phyloP scores from a whole-genome alignment of 2,797 vertebrate genomes.

The Labroides dimidiatus region DNA sequence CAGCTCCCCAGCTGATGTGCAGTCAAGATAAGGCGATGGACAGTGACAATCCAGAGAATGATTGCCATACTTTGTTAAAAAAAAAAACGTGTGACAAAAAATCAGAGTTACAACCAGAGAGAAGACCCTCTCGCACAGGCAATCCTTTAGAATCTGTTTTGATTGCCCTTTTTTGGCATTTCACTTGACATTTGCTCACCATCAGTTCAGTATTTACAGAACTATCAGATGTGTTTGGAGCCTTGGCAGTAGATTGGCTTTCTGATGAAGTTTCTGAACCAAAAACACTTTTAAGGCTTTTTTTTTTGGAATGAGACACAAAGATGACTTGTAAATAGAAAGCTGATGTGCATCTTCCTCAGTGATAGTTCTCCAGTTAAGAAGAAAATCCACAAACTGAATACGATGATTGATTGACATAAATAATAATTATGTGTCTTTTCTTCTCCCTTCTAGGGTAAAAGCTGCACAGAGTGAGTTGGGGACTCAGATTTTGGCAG shows the following conservation, averaged over 20 bases:
- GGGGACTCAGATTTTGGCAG: slow-evolving; percentile 97
- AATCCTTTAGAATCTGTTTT: no score
- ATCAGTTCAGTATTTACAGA: no score
- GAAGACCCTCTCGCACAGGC: no score
- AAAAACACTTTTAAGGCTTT: no score
- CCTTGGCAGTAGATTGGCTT: not conserved
- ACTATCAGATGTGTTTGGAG: not conserved
- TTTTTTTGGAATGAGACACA: not conserved
- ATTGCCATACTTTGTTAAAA: no score
- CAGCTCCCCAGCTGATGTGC: no score
- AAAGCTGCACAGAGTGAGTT: slow-evolving; percentile 96
- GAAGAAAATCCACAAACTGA: not conserved
- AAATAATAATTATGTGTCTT: slow-evolving; percentile 15
- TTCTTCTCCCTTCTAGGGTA: slow-evolving; percentile 82
- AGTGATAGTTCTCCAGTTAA: not conserved
- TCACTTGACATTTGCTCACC: no score
- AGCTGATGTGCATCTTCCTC: not conserved
- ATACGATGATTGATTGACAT: not conserved
- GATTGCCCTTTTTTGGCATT: no score
- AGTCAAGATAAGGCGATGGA: no score
- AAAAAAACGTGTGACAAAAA: no score
- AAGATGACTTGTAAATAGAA: not conserved
- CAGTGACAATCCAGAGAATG: no score
- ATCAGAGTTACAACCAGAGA: no score
- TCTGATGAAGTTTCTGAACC: not conserved